Conservation (phyloP, 2,888 invertebrate genomes). For the Pachycephus smyrnensis region DNA sequence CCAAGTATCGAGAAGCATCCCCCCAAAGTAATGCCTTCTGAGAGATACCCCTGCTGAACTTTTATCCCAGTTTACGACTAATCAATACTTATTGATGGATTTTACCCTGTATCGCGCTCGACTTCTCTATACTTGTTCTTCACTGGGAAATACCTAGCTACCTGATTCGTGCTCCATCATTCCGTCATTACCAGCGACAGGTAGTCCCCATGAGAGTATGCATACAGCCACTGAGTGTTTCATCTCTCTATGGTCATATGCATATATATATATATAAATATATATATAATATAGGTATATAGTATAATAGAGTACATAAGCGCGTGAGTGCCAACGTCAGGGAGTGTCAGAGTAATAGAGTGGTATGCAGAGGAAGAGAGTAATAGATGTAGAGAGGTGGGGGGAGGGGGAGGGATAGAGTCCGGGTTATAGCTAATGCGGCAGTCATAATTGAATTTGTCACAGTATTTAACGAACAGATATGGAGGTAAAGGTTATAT, state of each 20-base stretch:
- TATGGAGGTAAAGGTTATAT: constrained; percentile 46
- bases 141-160: neutral
- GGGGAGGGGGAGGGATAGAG: neutral
- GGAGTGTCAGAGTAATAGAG: neutral
- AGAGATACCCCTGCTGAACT: neutral
- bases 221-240: neutral
- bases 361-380: neutral
- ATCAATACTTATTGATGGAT: neutral
- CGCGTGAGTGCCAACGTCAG: neutral
- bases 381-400: neutral
- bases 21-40: no score
- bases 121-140: neutral
- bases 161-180: neutral
- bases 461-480: neutral
- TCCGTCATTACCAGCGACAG: neutral
- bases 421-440: constrained; percentile 61
- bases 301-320: neutral
- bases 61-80: neutral
- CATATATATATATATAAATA: neutral
- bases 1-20: neutral
- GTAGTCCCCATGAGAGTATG: neutral
- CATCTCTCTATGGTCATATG: neutral
- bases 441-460: constrained; percentile 24
- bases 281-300: neutral
- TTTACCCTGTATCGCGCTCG: neutral